A percentile compares a stretch with the other conserved stretches of the same genome.
phyloP scores from a whole-genome alignment of 2,113 vertebrate species.

The Rhinolophus sinicus region DNA sequence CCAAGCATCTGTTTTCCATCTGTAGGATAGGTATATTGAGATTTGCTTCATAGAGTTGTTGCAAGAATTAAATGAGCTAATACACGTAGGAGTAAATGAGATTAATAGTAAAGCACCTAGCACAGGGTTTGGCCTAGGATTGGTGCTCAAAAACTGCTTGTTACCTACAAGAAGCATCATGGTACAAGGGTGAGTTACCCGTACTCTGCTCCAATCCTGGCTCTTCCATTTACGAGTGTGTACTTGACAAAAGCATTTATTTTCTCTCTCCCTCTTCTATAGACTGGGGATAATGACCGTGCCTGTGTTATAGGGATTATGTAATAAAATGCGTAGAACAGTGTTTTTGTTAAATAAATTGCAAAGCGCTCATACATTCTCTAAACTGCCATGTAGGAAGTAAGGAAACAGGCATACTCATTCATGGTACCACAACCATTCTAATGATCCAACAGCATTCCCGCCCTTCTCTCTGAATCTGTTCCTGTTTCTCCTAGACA shows the following conservation, averaged over 20 bases:
- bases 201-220: not conserved
- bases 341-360: not conserved
- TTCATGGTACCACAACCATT: not conserved
- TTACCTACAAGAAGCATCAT: not conserved
- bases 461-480: not conserved
- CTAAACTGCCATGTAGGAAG: not conserved
- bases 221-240: not conserved
- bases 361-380: not conserved
- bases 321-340: not conserved
- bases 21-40: not conserved
- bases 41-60: not conserved
- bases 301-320: not conserved
- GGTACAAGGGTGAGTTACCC: not conserved
- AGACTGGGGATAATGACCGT: not conserved
- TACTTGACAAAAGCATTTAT: not conserved
- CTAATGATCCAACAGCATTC: not conserved
- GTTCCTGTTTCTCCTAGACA: not conserved
- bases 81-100: not conserved
- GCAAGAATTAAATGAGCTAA: slow-evolving; percentile 26
- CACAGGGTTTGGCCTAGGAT: not conserved
- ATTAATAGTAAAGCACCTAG: slow-evolving; percentile 22
- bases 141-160: not conserved
- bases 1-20: not conserved
- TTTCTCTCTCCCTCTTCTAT: not conserved
- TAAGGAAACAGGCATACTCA: not conserved